A percentile compares a stretch with the other conserved stretches of the same genome.
Evolutionary conservation across 2,888 invertebrate genomes (phyloP).

Genomic region (Pogonocherus hispidulus): DNA sequence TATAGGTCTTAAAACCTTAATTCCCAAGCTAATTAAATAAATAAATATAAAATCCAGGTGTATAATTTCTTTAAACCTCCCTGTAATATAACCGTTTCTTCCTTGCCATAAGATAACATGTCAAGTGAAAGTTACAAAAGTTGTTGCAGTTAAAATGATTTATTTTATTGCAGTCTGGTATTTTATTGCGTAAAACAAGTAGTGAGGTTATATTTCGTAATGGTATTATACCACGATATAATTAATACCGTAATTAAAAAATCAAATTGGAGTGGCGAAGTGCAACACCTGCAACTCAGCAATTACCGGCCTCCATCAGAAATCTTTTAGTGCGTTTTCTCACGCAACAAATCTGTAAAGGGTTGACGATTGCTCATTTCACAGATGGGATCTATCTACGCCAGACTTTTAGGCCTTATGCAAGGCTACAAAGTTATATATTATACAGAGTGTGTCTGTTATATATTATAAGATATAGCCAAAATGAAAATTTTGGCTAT

Average conservation of each 20-base stretch:
- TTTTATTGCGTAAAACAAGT: constrained; percentile 26
- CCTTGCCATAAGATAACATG: neutral
- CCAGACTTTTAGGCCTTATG: too few relatives aligned
- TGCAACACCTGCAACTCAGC: constrained; percentile 42
- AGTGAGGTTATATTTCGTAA: constrained; percentile 15
- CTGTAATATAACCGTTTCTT: neutral
- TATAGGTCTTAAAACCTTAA: too few relatives aligned
- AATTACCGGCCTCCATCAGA: constrained; percentile 36
- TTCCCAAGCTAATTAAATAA: too few relatives aligned
- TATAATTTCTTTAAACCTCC: too few relatives aligned
- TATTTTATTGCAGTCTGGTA: constrained; percentile 10
- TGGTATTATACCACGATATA: constrained; percentile 35
- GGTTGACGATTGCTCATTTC: too few relatives aligned
- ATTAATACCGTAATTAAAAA: constrained; percentile 40
- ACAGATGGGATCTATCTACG: too few relatives aligned
- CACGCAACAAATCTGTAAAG: constrained; percentile 36
- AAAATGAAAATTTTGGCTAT: too few relatives aligned
- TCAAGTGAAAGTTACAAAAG: neutral
- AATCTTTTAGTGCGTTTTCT: constrained; percentile 36
- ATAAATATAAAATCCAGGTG: too few relatives aligned
- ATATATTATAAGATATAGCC: too few relatives aligned
- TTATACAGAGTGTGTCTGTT: too few relatives aligned
- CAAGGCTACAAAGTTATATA: too few relatives aligned
- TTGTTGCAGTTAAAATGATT: constrained; percentile 8
- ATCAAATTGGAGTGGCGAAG: constrained; percentile 38